phyloP scores from a whole-genome alignment of 2,113 vertebrate species.

The Otis tarda region DNA sequence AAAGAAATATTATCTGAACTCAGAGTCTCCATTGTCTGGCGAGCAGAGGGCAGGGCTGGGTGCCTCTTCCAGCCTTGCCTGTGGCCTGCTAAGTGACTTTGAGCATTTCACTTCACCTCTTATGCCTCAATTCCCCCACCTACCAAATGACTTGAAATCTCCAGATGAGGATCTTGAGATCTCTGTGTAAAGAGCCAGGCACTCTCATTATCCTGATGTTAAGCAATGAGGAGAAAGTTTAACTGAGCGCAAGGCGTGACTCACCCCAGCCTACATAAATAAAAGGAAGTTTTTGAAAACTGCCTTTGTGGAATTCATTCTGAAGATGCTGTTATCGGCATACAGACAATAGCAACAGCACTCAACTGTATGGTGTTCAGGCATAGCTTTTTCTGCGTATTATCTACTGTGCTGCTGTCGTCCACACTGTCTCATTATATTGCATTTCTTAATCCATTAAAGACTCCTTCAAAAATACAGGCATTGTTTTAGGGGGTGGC shows the following conservation, averaged over 20 bases:
- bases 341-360: background rate
- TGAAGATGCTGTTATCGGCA: background rate
- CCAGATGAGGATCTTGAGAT: background rate
- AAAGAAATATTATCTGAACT: background rate
- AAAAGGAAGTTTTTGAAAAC: slow-evolving; percentile 47
- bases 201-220: slow-evolving; percentile 10
- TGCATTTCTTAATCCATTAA: background rate
- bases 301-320: slow-evolving; percentile 1
- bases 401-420: background rate
- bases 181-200: background rate
- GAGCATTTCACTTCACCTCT: background rate
- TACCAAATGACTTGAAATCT: background rate
- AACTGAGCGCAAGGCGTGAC: slow-evolving; percentile 31
- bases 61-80: background rate
- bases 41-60: background rate
- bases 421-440: background rate
- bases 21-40: background rate
- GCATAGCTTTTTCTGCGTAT: background rate
- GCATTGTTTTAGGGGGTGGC: background rate
- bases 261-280: slow-evolving; percentile 4
- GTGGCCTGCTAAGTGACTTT: background rate
- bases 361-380: background rate
- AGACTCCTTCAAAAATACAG: background rate
- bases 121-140: background rate
- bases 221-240: slow-evolving; percentile 49